Evolutionary conservation across 2,797 vertebrate genomes (phyloP).

Genomic region (Falco concolor): DNA sequence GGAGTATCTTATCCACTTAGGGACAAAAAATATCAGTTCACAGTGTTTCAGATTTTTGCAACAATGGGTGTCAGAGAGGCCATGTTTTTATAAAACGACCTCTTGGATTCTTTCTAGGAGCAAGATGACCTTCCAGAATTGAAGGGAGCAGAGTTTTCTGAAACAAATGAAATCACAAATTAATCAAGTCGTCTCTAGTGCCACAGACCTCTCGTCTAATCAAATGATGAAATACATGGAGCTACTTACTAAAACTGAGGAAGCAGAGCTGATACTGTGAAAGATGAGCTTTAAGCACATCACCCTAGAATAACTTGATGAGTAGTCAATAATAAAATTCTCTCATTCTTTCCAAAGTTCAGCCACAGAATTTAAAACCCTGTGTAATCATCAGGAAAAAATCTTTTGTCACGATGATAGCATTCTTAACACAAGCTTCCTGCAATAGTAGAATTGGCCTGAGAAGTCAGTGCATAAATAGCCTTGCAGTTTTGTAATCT

Average conservation of each 20-base stretch:
- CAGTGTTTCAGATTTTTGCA: not conserved
- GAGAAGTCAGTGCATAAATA: conserved; percentile 30
- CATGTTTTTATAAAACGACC: not conserved
- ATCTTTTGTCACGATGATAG: not conserved
- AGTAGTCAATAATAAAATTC: not conserved
- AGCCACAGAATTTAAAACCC: not conserved
- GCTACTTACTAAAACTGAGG: not conserved
- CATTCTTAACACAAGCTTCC: conserved; percentile 11
- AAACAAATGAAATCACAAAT: not conserved
- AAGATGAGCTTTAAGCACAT: not conserved
- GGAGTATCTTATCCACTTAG: not conserved
- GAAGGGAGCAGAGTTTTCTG: not conserved
- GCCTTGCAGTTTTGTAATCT: conserved; percentile 32
- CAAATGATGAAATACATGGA: not conserved
- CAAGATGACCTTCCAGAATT: not conserved
- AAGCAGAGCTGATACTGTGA: not conserved
- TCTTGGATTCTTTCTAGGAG: not conserved
- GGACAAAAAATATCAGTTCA: not conserved
- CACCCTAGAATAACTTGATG: not conserved
- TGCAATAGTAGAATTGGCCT: not conserved
- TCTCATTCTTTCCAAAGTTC: not conserved
- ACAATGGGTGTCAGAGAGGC: not conserved
- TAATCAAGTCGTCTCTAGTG: not conserved
- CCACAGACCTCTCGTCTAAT: not conserved
- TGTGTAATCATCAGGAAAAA: not conserved